A percentile compares a stretch with the other conserved stretches of the same genome.
These are phyloP conservation scores for Dasypolia templi DNA, from an alignment of 2,888 invertebrate genomes.

Conservation along the genomic window DNA sequence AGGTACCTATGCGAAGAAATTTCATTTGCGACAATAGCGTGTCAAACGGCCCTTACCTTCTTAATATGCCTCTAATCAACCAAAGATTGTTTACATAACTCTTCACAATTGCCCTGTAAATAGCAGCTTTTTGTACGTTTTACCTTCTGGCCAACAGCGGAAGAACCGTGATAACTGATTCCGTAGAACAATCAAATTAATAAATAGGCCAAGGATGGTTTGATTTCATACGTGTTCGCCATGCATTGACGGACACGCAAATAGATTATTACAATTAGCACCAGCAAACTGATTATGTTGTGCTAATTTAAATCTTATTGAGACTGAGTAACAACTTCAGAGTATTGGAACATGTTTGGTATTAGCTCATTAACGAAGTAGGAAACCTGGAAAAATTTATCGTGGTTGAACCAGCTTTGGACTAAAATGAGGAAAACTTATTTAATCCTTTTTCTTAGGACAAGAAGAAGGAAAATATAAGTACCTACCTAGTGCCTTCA, in stretches of 20 bases:
- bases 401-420: not conserved
- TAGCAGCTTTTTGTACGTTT: constrained; percentile 40
- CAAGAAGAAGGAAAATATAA: not conserved
- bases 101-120: constrained; percentile 35
- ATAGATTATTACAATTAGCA: constrained; percentile 47
- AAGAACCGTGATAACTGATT: constrained; percentile 69
- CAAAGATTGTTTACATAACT: constrained; percentile 38
- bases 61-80: constrained; percentile 26
- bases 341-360: not conserved
- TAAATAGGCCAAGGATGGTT: constrained; percentile 71
- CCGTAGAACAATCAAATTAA: constrained; percentile 49
- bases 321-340: not conserved
- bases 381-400: not conserved
- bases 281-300: constrained; percentile 17
- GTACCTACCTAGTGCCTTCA: not conserved
- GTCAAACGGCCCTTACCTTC: constrained; percentile 7
- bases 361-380: not conserved
- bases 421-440: not conserved
- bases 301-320: constrained; percentile 40
- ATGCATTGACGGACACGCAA: constrained; percentile 44
- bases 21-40: constrained; percentile 8
- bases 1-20: too few species aligned
- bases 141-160: constrained; percentile 61
- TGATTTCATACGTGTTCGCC: constrained; percentile 49
- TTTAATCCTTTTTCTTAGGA: too few species aligned